A percentile compares a stretch with the other conserved stretches of the same genome.
phyloP scores from a whole-genome alignment of 2,888 invertebrate species.

The Polydrusus tereticollis region DNA sequence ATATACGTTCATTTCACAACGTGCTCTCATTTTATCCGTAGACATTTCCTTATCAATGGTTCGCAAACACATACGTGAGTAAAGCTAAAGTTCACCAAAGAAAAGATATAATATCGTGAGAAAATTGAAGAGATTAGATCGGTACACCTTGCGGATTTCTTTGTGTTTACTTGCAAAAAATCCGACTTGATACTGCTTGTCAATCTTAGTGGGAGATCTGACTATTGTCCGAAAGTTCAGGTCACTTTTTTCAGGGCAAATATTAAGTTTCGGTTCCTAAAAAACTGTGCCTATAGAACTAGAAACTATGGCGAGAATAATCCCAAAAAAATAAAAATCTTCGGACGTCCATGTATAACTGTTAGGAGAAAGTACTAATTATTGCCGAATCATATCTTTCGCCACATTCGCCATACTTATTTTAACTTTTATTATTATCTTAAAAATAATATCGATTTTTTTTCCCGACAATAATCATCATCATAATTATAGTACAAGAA shows the following conservation, averaged over 20 bases:
- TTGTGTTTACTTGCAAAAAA: conserved; percentile 22
- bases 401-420: no score
- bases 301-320: no score
- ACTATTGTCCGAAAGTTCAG: conserved; percentile 17
- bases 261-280: conserved; percentile 1
- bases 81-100: conserved; percentile 46
- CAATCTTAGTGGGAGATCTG: conserved; percentile 22
- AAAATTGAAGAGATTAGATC: conserved; percentile 44
- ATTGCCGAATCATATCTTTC: no score
- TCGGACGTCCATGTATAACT: no score
- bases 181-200: neutral
- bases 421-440: no score
- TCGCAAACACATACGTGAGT: conserved; percentile 45
- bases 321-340: no score
- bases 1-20: conserved; percentile 35
- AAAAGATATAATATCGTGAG: conserved; percentile 48
- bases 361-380: no score
- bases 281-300: neutral
- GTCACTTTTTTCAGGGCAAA: neutral
- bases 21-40: conserved; percentile 38
- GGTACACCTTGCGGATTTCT: conserved; percentile 35
- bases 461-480: no score
- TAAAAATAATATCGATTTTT: no score
- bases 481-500: no score
- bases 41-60: conserved; percentile 46